Base-by-base conservation (phyloP, 2,113 vertebrate species). In the Phalacrocorax pelagicus region DNA sequence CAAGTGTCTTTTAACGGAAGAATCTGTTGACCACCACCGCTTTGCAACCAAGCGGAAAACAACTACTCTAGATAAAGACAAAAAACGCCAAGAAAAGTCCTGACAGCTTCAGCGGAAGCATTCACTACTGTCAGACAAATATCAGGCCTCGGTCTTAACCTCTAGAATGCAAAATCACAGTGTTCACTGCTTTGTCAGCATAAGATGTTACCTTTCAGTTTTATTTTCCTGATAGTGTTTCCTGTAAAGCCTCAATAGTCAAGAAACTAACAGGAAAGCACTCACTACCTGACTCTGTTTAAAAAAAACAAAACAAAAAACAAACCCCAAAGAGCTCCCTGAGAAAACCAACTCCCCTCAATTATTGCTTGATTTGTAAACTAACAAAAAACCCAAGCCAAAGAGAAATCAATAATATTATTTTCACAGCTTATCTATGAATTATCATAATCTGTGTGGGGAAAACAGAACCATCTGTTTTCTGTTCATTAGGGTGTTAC, bases 401-500 rank as follows among this genome's bases (percentile, higher is more conserved):
- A 66, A 61, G 32, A 77, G 46, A 92, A 87, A 75, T 80, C 79
- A 86, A 15, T 83, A 91, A 70, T 1, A 80, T 61, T 38, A 52
- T 88, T 94, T 93, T 86, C 88, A 94, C n/a, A 92, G 82, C 19
- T 90, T 75, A 78, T 42, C 75, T 86, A 21, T 42, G 51, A 88
- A 86, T 67, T 72, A 66, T 9, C 5, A 1, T 87, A 54, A 65
- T n/a, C 63, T 36, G 32, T 21, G 81, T 21, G 29, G 44, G 23
- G 70, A 91, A 87, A 90, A 78, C 46, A 91, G 46, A 95, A 85
- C 66, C 74, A 95, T 40, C 89, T 86, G 51, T 72, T 86, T 85
- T 69, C 82, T 81, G 38, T 34, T 88, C 79, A 55, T 71, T 72
- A 63, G 16, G 6, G 17, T 8, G 38, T 86, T 78, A 42, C 51